These are phyloP conservation scores for Ametastegia equiseti DNA, from an alignment of 2,888 invertebrate species.

Conservation along the genomic window DNA sequence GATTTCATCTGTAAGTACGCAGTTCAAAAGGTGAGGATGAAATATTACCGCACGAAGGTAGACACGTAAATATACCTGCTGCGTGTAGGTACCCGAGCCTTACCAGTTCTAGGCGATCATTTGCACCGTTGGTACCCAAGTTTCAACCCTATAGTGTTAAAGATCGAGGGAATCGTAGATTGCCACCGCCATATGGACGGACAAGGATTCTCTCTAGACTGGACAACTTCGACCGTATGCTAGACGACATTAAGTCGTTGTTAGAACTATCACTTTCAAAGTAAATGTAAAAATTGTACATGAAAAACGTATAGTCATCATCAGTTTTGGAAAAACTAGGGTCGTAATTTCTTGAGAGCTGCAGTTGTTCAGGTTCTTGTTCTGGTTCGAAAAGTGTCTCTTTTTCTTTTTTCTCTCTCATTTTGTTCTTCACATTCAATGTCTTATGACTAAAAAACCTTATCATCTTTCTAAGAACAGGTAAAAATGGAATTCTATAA, in stretches of 20 bases:
- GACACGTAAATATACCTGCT: background rate
- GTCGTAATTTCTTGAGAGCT: no score
- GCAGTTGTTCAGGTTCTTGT: no score
- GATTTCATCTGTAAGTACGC: background rate
- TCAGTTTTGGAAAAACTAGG: no score
- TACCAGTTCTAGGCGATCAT: background rate
- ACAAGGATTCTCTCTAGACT: background rate
- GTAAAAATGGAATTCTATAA: no score
- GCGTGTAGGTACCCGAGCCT: background rate
- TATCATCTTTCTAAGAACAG: no score
- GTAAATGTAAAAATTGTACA: no score
- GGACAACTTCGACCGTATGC: background rate
- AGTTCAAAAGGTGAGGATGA: background rate
- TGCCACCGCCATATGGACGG: slow-evolving; percentile 10
- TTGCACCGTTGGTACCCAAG: background rate
- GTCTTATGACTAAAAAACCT: no score
- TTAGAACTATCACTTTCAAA: background rate
- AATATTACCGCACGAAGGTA: background rate
- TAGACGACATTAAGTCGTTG: background rate
- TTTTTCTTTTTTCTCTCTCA: no score
- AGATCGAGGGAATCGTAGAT: slow-evolving; percentile 1
- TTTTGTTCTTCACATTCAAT: no score
- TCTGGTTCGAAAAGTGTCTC: no score
- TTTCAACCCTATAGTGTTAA: background rate
- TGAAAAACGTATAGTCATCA: no score